Conservation (phyloP, 2,888 invertebrate genomes). For the Athalia circularis region DNA sequence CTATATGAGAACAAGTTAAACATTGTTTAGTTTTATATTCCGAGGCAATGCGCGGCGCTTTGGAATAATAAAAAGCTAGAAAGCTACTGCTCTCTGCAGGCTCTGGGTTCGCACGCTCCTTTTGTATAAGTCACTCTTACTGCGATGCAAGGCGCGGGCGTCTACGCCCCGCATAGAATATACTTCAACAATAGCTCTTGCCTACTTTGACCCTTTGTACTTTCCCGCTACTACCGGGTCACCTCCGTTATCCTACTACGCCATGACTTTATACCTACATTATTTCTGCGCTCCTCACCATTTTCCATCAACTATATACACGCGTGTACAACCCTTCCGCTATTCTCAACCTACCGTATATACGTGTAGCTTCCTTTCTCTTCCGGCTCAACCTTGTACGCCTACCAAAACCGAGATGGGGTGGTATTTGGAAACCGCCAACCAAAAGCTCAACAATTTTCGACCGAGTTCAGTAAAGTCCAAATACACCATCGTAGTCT, state of each 20-base stretch:
- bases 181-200: slow-evolving; percentile 18
- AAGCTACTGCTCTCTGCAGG: neutral
- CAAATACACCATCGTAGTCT: no score
- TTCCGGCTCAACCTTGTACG: neutral
- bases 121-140: neutral
- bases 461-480: no score
- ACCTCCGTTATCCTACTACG: neutral
- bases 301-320: no score
- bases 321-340: slow-evolving; percentile 12
- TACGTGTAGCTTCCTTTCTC: no score
- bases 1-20: slow-evolving; percentile 17
- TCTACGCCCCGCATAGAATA: neutral
- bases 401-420: neutral
- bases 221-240: neutral
- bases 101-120: slow-evolving; percentile 16
- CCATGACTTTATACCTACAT: slow-evolving; percentile 12
- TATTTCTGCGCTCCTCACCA: slow-evolving; percentile 22
- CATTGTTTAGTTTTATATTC: slow-evolving; percentile 36
- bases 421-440: neutral
- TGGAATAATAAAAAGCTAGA: slow-evolving; percentile 35
- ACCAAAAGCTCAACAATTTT: no score
- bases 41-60: slow-evolving; percentile 17
- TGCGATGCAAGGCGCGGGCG: neutral
- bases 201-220: slow-evolving; percentile 33
- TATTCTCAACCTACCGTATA: neutral